Base-by-base conservation (phyloP, 2,888 invertebrate species). In the Eupelmus urozonus region DNA sequence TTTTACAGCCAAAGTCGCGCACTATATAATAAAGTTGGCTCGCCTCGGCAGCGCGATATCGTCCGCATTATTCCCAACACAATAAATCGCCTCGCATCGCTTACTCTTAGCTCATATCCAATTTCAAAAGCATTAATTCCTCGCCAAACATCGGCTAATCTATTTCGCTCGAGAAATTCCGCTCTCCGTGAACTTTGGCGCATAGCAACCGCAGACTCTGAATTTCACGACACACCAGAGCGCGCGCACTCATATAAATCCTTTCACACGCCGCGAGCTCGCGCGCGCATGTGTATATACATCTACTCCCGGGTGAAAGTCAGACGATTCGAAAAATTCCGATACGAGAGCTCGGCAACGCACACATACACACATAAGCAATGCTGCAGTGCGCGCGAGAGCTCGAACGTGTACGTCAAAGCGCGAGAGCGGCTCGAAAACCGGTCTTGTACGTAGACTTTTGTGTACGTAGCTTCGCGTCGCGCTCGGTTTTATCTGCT, bases 241-340 rank as follows among this genome's bases (percentile, higher is more conserved):
- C 66, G 20, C 55, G 34, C 2, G 1, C 20, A 29, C 3, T 0
- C 20, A 34, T 45, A 51, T 57, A 55, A 76, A 76, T 66, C 79
- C 76, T 79, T 76, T 76, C 79, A 62, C 79, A 72, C 75, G 71
- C 69, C 42, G 51, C 57, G 13, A 16, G 45, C 9, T 45, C 16
- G 16, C 20, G 27, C 23, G 27, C 34, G 13, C 13, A n/a, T n/a
- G 65, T 57, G 42, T 53, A 42, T 27, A 29, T 69, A 67, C 11
- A n/a, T n/a, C n/a, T n/a, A n/a, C 29, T 20, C 59, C 5, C 7
- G 40, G 70, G 76, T 76, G 76, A 76, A 76, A 76, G 76, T 71
- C 60, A 25, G 63, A 57, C 67, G 67, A 73, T 70, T 73, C 76
- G 76, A 76, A 79, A 78, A 66, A 79, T 79, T 69, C 76, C 79